Base-by-base conservation (phyloP, 2,888 invertebrate genomes). In the Drosophila hamatofila region DNA sequence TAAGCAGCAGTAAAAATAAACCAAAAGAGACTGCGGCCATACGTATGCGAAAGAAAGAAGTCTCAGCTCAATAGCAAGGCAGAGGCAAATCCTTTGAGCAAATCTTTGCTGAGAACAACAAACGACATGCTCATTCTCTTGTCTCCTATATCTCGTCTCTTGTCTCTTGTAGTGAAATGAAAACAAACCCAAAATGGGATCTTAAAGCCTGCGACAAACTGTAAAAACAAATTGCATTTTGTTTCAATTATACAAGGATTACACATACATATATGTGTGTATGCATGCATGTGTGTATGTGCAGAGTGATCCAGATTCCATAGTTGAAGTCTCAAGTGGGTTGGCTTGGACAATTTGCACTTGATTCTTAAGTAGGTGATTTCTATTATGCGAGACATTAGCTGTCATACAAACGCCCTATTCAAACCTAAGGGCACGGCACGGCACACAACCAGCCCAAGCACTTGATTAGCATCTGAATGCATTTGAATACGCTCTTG, bases 361-460 rank as follows among this genome's bases (percentile, higher is more conserved):
- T 87, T 89, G 87, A 87, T 86, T 88, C 65, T 39, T 85, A 89
- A 87, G 87, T 89, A 87, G 87, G 85, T 85, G 87, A 87, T 87
- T 87, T 89, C 79, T 85, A 89, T 87, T 89, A 89, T 87, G 85
- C 78, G 85, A 85, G 82, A 88, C 89, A 89, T 89, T 87, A 88
- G 86, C 79, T 85, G 86, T 85, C 88, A 87, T 88, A 89, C 89
- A 89, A 89, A 87, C 87, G 89, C 87, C 87, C 87, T 83, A 74
- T 81, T 84, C 84, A 84, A 86, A 76, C 88, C 84, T 73, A 59
- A 80, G 81, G 81, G 83, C 83, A 51, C 66, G 81, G 83, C 83
- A 51, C 66, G 81, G 88, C 83, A 44, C 66, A 79, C 72, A 66
- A 64, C 56, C 62, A 42, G 52, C 63, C 72, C 49, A 61, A 80